A percentile compares a stretch with the other conserved stretches of the same genome.
These are phyloP conservation scores for Eretmochelys imbricata DNA, from an alignment of 2,113 vertebrate genomes.

Conservation along the genomic window DNA sequence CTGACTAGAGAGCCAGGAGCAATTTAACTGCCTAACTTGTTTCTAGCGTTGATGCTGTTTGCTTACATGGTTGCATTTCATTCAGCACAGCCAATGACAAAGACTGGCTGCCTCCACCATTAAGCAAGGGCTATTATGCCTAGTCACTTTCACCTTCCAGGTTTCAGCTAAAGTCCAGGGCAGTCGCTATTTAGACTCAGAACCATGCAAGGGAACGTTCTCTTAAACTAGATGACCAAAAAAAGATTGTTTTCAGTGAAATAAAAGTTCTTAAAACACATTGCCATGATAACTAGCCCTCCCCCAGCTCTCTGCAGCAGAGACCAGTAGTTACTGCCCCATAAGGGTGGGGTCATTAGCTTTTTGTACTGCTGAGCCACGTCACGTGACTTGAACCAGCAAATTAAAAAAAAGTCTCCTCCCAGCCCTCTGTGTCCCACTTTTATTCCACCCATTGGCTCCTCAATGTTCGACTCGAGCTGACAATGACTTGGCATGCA, in stretches of 20 bases:
- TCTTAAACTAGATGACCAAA: neutral
- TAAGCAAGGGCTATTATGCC: neutral
- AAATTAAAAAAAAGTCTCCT: neutral
- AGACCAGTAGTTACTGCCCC: neutral
- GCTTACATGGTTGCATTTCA: neutral
- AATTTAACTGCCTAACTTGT: neutral
- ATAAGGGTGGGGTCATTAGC: neutral
- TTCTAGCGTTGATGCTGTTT: neutral
- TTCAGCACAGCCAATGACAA: neutral
- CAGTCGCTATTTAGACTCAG: neutral
- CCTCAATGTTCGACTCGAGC: neutral
- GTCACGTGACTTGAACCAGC: neutral
- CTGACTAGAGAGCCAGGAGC: neutral
- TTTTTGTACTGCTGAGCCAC: rapidly evolving
- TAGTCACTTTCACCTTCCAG: neutral
- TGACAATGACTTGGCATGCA: neutral
- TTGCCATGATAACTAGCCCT: neutral
- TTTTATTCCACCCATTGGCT: neutral
- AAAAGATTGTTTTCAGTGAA: neutral
- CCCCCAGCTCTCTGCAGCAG: neutral
- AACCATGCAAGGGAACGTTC: neutral
- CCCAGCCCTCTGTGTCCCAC: neutral
- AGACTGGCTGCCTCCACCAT: neutral
- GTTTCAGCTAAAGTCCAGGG: neutral
- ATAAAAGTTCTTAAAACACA: neutral